These are phyloP conservation scores for Schizotus pectinicornis DNA, from an alignment of 2,888 invertebrate species.

Conservation along the genomic window DNA sequence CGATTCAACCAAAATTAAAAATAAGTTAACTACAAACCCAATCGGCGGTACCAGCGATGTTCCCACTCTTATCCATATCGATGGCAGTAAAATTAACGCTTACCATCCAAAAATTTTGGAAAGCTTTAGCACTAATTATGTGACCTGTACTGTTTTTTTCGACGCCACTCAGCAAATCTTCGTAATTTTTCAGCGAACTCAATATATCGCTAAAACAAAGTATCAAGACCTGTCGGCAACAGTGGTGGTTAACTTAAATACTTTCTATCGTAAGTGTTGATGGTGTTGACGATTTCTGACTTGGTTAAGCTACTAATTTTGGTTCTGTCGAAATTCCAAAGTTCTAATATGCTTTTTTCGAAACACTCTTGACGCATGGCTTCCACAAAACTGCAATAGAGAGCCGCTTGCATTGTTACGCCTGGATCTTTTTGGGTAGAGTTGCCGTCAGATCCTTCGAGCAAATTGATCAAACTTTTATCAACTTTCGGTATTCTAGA, in stretches of 20 bases:
- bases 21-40: slow-evolving; percentile 62
- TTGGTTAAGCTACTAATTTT: slow-evolving; percentile 63
- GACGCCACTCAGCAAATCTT: slow-evolving; percentile 67
- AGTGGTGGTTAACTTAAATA: slow-evolving; percentile 38
- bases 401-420: slow-evolving; percentile 62
- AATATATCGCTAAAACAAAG: slow-evolving; percentile 64
- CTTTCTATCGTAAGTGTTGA: slow-evolving; percentile 65
- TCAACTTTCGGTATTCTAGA: slow-evolving; percentile 46
- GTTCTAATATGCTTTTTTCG: slow-evolving; percentile 69
- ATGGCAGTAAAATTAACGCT: slow-evolving; percentile 72
- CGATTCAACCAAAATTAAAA: not conserved
- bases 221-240: not conserved
- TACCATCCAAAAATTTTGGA: slow-evolving; percentile 70
- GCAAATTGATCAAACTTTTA: slow-evolving; percentile 35
- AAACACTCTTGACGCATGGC: slow-evolving; percentile 68
- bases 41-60: slow-evolving; percentile 76
- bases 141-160: slow-evolving; percentile 65
- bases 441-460: slow-evolving; percentile 29
- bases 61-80: slow-evolving; percentile 70
- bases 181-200: slow-evolving; percentile 70
- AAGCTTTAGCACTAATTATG: slow-evolving; percentile 68
- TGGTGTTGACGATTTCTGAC: slow-evolving; percentile 66
- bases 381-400: slow-evolving; percentile 71
- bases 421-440: slow-evolving; percentile 60
- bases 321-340: slow-evolving; percentile 70